Evolutionary conservation across 2,888 invertebrate species (phyloP).

Genomic region (Tenthredo notha): DNA sequence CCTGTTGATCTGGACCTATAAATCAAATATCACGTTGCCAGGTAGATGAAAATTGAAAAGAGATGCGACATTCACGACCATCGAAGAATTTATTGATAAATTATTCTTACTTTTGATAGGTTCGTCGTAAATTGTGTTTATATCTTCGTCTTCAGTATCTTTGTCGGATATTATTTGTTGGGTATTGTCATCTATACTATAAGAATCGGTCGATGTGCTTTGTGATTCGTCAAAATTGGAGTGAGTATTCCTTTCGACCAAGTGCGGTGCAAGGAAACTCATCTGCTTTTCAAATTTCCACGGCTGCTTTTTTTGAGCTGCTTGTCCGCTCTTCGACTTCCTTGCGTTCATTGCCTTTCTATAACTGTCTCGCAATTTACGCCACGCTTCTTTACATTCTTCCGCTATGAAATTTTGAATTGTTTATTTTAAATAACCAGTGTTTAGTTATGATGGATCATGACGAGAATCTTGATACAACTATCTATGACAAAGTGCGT

Average conservation of each 20-base stretch:
- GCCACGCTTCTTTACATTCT: neutral
- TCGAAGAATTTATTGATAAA: neutral
- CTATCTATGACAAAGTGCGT: no score
- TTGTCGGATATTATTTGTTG: neutral
- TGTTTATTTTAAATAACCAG: neutral
- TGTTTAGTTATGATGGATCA: no score
- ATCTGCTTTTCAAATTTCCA: slow-evolving; percentile 14
- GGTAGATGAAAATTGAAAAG: no score
- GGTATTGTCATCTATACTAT: neutral
- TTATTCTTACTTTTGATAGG: neutral
- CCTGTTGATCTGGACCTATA: neutral
- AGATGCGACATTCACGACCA: no score
- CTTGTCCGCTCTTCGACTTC: neutral
- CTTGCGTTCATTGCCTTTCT: neutral
- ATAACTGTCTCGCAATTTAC: neutral
- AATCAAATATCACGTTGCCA: neutral
- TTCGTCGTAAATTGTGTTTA: neutral
- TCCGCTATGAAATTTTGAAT: neutral
- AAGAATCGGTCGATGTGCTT: neutral
- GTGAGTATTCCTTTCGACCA: neutral
- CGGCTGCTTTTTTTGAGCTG: neutral
- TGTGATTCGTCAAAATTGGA: neutral
- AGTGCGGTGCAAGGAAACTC: neutral
- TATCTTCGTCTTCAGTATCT: neutral
- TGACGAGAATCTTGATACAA: no score